Percentiles rank a stretch among this genome's conserved stretches.
phyloP scores from a whole-genome alignment of 2,797 vertebrate species.

The Sebastes wilsoni region DNA sequence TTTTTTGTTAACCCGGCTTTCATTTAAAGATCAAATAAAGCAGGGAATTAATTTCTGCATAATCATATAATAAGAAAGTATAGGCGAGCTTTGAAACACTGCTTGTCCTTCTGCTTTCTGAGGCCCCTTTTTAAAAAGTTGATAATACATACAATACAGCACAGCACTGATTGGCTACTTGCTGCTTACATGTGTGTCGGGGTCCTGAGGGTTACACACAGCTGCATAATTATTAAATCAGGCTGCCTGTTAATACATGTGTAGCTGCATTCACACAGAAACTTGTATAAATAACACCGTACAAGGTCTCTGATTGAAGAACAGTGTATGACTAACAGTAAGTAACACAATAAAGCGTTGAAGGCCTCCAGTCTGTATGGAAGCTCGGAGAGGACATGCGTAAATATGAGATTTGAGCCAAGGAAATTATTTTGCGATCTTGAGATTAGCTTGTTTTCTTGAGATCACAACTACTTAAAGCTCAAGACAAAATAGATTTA shows the following conservation, averaged over 20 bases:
- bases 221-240: constrained; percentile 1
- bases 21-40: constrained; percentile 38
- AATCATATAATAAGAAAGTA: constrained; percentile 18
- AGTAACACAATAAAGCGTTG: constrained; percentile 15
- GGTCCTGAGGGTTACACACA: not conserved
- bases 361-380: constrained; percentile 2
- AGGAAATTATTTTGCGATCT: not conserved
- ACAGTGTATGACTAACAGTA: not conserved
- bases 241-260: not conserved
- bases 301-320: constrained; percentile 31
- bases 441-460: not conserved
- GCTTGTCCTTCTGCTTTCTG: constrained; percentile 17
- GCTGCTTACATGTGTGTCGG: constrained; percentile 28
- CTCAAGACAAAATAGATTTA: not conserved
- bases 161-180: not conserved
- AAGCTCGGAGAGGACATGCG: not conserved
- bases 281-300: not conserved
- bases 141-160: not conserved
- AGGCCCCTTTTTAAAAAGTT: constrained; percentile 3
- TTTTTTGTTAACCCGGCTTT: constrained; percentile 8
- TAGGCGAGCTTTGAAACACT: not conserved
- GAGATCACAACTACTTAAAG: not conserved
- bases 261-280: constrained; percentile 4
- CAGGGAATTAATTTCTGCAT: constrained; percentile 6
- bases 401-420: not conserved